Conservation (phyloP, 2,113 vertebrate genomes). For the Megaceryle torquata region DNA sequence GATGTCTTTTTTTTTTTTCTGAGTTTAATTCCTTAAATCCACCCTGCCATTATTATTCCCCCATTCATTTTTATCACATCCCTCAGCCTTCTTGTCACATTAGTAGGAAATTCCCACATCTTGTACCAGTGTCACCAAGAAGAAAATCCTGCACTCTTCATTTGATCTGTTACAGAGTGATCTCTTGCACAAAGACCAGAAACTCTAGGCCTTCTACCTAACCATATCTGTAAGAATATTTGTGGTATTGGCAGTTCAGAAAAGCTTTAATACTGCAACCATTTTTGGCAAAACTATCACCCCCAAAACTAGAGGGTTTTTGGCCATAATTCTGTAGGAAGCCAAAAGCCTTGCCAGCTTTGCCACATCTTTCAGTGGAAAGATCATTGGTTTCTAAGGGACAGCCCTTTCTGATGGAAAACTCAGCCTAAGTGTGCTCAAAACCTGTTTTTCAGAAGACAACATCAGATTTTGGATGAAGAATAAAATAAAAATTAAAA, state of each 20-base stretch:
- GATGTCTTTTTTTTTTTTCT: neutral
- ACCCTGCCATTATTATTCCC: neutral
- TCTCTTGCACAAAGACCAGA: neutral
- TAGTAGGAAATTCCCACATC: neutral
- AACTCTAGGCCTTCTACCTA: neutral
- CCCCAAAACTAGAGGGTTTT: neutral
- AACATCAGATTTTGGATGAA: neutral
- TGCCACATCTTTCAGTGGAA: neutral
- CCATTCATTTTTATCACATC: neutral
- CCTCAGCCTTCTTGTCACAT: neutral
- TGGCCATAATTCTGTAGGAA: neutral
- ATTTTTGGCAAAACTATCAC: neutral
- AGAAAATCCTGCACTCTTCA: neutral
- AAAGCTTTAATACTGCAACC: neutral
- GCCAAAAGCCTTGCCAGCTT: neutral
- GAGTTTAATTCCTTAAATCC: neutral
- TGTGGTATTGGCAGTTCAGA: neutral
- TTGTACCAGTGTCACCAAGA: neutral
- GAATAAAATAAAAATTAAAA: neutral
- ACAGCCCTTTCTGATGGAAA: neutral
- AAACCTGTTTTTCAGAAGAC: neutral
- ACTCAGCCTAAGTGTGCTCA: neutral
- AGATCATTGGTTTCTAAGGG: neutral
- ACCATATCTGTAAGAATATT: neutral
- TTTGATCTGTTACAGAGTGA: neutral